Evolutionary conservation across 2,113 vertebrate species (phyloP).

Genomic region (Tricholaema leucomelas): DNA sequence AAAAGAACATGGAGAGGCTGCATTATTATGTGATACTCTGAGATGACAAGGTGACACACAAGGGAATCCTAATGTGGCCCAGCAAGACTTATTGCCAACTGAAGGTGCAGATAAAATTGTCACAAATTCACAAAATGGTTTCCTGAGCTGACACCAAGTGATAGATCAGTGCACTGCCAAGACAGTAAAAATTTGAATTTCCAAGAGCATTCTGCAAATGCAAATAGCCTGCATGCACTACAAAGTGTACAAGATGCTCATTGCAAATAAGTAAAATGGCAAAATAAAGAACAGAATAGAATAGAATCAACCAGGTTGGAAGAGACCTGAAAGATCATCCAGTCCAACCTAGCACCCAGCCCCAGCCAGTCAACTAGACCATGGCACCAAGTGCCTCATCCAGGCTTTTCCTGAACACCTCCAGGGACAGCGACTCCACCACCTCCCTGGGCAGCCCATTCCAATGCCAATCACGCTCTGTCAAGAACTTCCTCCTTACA

Average conservation of each 20-base stretch:
- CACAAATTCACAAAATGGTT: not conserved
- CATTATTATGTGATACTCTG: not conserved
- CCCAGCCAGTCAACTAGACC: no score
- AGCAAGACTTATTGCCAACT: not conserved
- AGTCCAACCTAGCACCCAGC: no score
- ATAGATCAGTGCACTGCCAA: not conserved
- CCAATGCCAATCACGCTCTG: no score
- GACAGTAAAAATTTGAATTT: not conserved
- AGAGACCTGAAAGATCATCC: no score
- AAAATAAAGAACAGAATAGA: no score
- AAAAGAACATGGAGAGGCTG: not conserved
- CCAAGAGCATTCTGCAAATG: not conserved
- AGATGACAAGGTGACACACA: constrained; percentile 11
- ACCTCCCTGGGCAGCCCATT: no score
- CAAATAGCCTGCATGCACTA: not conserved
- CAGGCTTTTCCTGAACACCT: no score
- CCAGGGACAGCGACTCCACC: no score
- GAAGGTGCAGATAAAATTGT: constrained; percentile 14
- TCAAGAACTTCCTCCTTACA: no score
- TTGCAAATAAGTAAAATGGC: not conserved
- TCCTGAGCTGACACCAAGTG: not conserved
- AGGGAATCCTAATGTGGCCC: not conserved
- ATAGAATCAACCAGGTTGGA: no score
- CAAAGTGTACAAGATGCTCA: not conserved
- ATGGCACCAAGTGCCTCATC: no score